Percentiles rank a stretch among this genome's conserved stretches.
Evolutionary conservation across 2,888 invertebrate genomes (phyloP).

Genomic region (Troilus luridus): DNA sequence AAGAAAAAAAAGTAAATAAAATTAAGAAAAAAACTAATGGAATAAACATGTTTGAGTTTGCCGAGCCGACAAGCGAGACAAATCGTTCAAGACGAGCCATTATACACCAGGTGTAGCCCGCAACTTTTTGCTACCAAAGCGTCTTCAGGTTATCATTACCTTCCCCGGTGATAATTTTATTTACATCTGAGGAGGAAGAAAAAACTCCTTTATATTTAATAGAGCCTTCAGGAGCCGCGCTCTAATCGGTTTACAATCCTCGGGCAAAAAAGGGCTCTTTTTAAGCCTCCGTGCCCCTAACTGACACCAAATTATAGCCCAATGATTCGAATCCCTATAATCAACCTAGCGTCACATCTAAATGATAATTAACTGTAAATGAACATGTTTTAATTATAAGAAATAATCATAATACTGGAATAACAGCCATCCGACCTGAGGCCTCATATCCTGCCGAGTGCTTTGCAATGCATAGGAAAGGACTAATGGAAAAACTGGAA

Average conservation of each 20-base stretch:
- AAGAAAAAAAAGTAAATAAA: constrained; percentile 18
- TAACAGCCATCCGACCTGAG: too few species aligned
- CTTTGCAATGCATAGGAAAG: too few species aligned
- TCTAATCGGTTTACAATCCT: constrained; percentile 2
- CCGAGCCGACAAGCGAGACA: constrained; percentile 29
- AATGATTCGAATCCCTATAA: not conserved
- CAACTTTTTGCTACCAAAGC: not conserved
- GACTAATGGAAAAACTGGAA: too few species aligned
- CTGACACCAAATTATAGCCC: not conserved
- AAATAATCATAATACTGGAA: too few species aligned
- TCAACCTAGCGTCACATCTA: not conserved
- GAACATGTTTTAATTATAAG: not conserved
- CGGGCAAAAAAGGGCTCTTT: not conserved
- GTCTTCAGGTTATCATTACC: not conserved
- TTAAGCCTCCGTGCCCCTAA: not conserved
- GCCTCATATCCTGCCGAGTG: too few species aligned
- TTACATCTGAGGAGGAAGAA: not conserved
- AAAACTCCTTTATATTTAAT: constrained; percentile 44
- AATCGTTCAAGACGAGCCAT: not conserved
- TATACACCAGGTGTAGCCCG: not conserved
- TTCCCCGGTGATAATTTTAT: not conserved
- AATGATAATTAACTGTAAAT: not conserved
- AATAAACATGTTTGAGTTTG: constrained; percentile 34
- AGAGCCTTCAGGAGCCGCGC: constrained; percentile 1
- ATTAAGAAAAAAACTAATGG: constrained; percentile 36